Percentiles rank a stretch among this genome's conserved stretches.
These are phyloP conservation scores for Thera obeliscata DNA, from an alignment of 2,888 invertebrate genomes.

Conservation along the genomic window DNA sequence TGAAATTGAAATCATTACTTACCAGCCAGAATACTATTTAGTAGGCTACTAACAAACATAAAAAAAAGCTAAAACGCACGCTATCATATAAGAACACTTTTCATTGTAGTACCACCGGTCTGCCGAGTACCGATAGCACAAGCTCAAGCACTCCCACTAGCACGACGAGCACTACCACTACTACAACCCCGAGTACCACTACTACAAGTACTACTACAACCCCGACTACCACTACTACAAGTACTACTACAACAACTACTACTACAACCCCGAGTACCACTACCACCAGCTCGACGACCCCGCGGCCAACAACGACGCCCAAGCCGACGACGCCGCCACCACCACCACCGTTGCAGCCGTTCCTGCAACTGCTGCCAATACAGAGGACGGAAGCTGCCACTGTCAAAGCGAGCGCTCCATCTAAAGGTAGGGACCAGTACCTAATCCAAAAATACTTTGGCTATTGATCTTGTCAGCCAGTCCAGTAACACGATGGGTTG, in stretches of 20 bases:
- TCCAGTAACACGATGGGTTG: too few species aligned
- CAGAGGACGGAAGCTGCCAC: slow-evolving; percentile 56
- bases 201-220: slow-evolving; percentile 62
- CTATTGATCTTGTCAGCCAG: too few species aligned
- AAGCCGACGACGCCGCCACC: slow-evolving; percentile 45
- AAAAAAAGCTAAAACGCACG: background rate
- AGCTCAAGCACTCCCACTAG: slow-evolving; percentile 56
- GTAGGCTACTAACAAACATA: too few species aligned
- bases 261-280: slow-evolving; percentile 67
- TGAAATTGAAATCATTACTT: too few species aligned
- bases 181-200: slow-evolving; percentile 50
- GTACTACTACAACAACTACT: slow-evolving; percentile 63
- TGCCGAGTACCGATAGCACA: slow-evolving; percentile 61
- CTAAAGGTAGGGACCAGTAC: slow-evolving; percentile 54
- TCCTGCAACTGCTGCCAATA: slow-evolving; percentile 77
- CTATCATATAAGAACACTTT: slow-evolving; percentile 34
- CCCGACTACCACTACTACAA: slow-evolving; percentile 71
- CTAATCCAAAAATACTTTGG: too few species aligned
- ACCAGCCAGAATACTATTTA: too few species aligned
- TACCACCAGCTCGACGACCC: slow-evolving; percentile 69
- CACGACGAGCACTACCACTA: slow-evolving; percentile 54
- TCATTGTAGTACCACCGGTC: slow-evolving; percentile 62
- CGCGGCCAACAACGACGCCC: slow-evolving; percentile 63
- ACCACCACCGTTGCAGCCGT: slow-evolving; percentile 61
- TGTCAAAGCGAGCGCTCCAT: slow-evolving; percentile 49